A percentile compares a stretch with the other conserved stretches of the same genome.
Evolutionary conservation across 2,888 invertebrate species (phyloP).

Genomic region (Limnephilus lunatus): DNA sequence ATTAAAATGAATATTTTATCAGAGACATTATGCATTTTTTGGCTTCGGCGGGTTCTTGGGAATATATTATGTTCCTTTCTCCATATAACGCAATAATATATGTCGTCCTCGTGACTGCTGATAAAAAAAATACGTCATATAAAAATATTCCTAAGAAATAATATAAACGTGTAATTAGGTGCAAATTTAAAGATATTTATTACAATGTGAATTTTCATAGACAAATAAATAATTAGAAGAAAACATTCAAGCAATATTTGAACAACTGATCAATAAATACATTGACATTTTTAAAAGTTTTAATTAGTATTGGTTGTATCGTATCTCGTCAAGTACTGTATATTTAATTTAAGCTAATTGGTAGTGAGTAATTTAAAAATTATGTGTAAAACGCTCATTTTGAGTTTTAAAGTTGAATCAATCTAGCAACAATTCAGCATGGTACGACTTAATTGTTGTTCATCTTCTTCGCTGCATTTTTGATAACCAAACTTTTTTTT

Average conservation of each 20-base stretch:
- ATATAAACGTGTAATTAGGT: not conserved
- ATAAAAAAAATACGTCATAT: too few species aligned
- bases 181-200: not conserved
- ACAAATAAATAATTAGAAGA: too few species aligned
- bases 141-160: not conserved
- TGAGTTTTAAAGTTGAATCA: not conserved
- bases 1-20: conserved; percentile 62
- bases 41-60: not conserved
- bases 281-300: too few species aligned
- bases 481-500: not conserved
- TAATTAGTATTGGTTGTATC: too few species aligned
- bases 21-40: conserved; percentile 45
- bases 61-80: not conserved
- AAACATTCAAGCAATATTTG: too few species aligned
- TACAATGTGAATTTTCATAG: too few species aligned
- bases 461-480: not conserved
- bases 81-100: not conserved
- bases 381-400: too few species aligned
- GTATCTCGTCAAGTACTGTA: too few species aligned
- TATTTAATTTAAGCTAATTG: too few species aligned
- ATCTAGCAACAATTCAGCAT: not conserved
- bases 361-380: not conserved
- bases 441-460: not conserved
- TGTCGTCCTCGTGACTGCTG: not conserved
- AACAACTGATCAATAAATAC: too few species aligned